Percentiles rank a stretch among this genome's conserved stretches.
Conservation (phyloP, 2,113 vertebrate species). For the Peromyscus maniculatus region DNA sequence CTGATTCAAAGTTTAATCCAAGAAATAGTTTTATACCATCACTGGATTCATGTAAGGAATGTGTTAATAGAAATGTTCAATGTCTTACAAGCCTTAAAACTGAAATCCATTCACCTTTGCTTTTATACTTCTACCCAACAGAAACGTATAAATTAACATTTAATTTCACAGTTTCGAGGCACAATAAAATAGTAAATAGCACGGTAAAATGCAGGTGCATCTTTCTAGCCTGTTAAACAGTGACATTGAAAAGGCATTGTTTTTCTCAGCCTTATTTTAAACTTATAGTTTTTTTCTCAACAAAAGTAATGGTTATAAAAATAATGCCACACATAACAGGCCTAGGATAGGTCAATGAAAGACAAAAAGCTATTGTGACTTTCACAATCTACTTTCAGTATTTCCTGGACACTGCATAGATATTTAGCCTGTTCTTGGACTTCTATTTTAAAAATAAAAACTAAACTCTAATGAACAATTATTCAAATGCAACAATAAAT, state of each 20-base stretch:
- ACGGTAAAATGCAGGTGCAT: conserved; percentile 41
- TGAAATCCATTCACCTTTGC: neutral
- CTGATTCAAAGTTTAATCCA: neutral
- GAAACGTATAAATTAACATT: conserved; percentile 37
- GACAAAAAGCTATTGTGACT: conserved; percentile 36
- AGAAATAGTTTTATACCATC: neutral
- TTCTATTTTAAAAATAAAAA: conserved; percentile 37
- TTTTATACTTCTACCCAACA: conserved; percentile 33
- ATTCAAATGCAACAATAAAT: neutral
- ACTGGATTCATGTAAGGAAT: neutral
- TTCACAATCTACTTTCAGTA: neutral
- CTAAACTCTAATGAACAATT: neutral
- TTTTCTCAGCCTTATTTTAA: conserved; percentile 47
- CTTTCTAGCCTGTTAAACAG: conserved; percentile 37
- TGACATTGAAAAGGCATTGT: conserved; percentile 66
- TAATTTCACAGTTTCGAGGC: conserved; percentile 59
- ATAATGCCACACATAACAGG: conserved; percentile 38
- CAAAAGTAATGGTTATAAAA: conserved; percentile 28
- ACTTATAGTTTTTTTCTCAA: conserved; percentile 20
- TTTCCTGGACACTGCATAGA: neutral
- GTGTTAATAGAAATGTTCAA: conserved; percentile 4
- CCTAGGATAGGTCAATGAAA: conserved; percentile 56
- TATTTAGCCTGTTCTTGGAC: neutral
- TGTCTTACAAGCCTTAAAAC: neutral
- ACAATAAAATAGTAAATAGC: conserved; percentile 70